Conservation (phyloP, 2,113 vertebrate genomes). For the Phrynosoma blainvillii region DNA sequence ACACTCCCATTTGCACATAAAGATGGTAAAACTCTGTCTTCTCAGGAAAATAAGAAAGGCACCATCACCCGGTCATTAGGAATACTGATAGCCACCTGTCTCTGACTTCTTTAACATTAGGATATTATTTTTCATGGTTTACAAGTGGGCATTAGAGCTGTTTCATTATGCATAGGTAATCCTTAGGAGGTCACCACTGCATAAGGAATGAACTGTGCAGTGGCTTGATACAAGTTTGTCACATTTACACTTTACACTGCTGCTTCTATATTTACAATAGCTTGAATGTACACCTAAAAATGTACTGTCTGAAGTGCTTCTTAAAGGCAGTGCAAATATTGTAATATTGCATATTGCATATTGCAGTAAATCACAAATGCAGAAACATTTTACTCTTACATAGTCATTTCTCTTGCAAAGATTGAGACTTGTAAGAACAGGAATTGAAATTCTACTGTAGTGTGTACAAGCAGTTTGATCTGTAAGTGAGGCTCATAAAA, state of each 20-base stretch:
- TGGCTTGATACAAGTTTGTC: background rate
- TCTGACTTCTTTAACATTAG: background rate
- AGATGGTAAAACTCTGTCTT: background rate
- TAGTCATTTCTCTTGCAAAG: conserved; percentile 13
- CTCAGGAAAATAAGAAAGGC: background rate
- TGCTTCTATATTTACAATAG: background rate
- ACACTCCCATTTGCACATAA: background rate
- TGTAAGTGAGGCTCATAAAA: conserved; percentile 22
- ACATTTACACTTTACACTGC: background rate
- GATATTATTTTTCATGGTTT: background rate
- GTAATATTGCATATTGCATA: background rate
- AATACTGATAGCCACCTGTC: background rate
- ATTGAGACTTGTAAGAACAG: conserved; percentile 11
- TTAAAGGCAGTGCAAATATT: background rate
- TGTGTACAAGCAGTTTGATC: conserved; percentile 18
- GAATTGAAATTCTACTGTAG: background rate
- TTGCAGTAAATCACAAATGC: background rate
- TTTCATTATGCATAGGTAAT: background rate
- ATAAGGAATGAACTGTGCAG: background rate
- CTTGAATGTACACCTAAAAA: background rate
- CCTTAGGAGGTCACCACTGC: background rate
- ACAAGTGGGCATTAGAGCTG: background rate
- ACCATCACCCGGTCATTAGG: background rate
- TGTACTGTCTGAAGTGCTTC: background rate
- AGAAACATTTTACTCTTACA: background rate